These are phyloP conservation scores for Rambutsinella grinnellia DNA, from an alignment of 2,888 invertebrate species.

Conservation along the genomic window DNA sequence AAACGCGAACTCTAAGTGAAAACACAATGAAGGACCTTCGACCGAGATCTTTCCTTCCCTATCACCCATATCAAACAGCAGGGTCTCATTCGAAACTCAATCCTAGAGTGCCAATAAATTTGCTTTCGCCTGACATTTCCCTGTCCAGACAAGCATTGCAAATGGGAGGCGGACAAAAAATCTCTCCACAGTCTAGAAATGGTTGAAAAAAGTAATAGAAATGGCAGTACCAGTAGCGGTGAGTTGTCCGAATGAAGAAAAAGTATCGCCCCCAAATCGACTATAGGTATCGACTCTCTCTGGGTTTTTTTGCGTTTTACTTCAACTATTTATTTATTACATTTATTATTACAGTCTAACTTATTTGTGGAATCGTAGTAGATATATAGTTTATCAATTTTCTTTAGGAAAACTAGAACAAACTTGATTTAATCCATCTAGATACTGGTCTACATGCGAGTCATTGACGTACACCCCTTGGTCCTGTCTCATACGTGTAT, in stretches of 20 bases:
- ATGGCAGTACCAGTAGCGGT: neutral
- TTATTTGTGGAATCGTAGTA: no score
- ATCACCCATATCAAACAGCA: constrained; percentile 47
- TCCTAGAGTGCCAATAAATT: constrained; percentile 49
- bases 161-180: constrained; percentile 18
- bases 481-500: no score
- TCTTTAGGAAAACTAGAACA: no score
- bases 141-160: constrained; percentile 31
- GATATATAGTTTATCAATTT: no score
- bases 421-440: no score
- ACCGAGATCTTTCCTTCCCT: constrained; percentile 43
- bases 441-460: no score
- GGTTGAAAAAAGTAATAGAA: neutral
- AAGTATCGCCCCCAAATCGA: neutral
- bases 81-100: constrained; percentile 44
- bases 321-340: no score
- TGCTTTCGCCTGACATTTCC: constrained; percentile 33
- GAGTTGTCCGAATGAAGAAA: neutral
- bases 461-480: no score
- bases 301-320: no score
- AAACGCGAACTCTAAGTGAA: constrained; percentile 38
- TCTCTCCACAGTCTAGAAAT: constrained; percentile 10
- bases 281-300: no score
- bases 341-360: no score
- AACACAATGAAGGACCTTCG: constrained; percentile 43